phyloP scores from a whole-genome alignment of 2,113 vertebrate genomes.

The Hippoglossus stenolepis region DNA sequence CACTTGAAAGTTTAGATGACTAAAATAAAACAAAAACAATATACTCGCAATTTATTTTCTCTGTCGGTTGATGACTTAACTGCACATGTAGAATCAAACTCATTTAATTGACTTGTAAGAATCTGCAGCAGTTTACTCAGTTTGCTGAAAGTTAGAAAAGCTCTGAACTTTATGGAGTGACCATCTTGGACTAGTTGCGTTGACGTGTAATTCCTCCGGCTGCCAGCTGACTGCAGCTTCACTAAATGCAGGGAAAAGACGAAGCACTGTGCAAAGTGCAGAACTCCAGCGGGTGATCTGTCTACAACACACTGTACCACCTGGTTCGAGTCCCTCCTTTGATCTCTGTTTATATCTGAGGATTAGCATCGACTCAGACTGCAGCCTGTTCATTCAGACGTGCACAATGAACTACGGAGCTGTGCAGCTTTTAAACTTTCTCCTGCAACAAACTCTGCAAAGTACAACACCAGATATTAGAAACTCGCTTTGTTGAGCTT shows the following conservation, averaged over 20 bases:
- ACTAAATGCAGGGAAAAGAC: neutral
- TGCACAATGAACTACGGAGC: neutral
- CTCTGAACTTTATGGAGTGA: neutral
- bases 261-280: neutral
- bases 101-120: too few species aligned
- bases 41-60: too few species aligned
- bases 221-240: neutral
- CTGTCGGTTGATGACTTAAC: too few species aligned
- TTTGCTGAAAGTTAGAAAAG: neutral
- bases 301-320: too few species aligned
- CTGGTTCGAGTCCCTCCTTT: too few species aligned
- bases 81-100: too few species aligned
- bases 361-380: neutral
- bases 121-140: too few species aligned
- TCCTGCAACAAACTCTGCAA: too few species aligned
- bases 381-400: constrained; percentile 25
- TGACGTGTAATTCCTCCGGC: neutral
- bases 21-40: too few species aligned
- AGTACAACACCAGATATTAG: too few species aligned
- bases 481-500: rapidly evolving
- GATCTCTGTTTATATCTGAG: neutral
- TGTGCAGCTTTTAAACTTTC: constrained; percentile 9
- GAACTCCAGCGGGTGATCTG: too few species aligned
- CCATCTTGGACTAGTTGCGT: neutral
- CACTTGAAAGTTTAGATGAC: too few species aligned